Percentiles rank a stretch among this genome's conserved stretches.
Conservation (phyloP, 2,113 vertebrate species). For the Polypterus bichir region DNA sequence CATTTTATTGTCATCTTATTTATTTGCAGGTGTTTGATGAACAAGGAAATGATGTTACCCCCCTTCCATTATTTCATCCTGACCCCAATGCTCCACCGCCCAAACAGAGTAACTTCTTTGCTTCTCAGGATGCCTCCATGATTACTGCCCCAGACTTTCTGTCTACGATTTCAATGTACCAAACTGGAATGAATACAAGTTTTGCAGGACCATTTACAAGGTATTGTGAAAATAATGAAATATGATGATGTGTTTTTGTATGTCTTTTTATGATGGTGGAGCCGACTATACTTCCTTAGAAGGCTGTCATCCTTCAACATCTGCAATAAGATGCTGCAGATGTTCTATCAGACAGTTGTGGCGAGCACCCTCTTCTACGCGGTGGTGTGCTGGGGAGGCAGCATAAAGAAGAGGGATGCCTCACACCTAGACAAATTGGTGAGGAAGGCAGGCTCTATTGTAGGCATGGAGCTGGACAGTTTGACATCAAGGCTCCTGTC, state of each 20-base stretch:
- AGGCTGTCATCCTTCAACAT: no score
- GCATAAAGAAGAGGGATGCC: no score
- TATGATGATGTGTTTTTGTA: no score
- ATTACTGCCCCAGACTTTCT: conserved; percentile 28
- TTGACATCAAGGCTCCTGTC: no score
- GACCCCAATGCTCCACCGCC: conserved; percentile 29
- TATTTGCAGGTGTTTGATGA: conserved; percentile 64
- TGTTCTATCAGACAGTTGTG: background rate
- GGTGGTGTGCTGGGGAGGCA: no score
- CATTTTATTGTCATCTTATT: conserved; percentile 17
- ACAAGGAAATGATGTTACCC: conserved; percentile 65
- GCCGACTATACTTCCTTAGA: no score
- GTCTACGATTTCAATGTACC: conserved; percentile 33
- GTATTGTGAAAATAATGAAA: conserved; percentile 29
- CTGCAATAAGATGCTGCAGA: background rate
- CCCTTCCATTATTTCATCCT: conserved; percentile 51
- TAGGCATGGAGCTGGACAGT: no score
- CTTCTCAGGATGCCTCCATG: conserved; percentile 34
- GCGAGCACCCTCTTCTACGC: background rate
- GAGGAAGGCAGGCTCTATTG: no score
- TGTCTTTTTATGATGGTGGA: no score
- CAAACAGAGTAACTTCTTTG: conserved; percentile 45
- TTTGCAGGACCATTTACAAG: conserved; percentile 49
- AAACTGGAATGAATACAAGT: conserved; percentile 37
- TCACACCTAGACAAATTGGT: no score